Evolutionary conservation across 2,888 invertebrate genomes (phyloP).

Genomic region (Odontocerum albicorne): DNA sequence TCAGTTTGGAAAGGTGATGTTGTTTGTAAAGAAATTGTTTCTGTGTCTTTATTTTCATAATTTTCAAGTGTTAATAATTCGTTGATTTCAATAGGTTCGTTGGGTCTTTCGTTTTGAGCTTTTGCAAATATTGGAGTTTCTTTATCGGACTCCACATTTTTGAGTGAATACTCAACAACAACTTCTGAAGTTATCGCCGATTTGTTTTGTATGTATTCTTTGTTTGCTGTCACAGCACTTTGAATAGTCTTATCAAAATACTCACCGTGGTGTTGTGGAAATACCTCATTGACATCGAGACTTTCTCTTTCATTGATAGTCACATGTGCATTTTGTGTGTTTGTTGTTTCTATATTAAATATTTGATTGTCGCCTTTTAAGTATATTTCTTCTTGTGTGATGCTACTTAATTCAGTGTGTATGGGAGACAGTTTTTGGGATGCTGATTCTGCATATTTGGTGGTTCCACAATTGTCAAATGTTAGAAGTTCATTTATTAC

Average conservation of each 20-base stretch:
- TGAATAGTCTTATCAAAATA: conserved; percentile 14
- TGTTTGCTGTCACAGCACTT: conserved; percentile 14
- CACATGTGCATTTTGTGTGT: conserved; percentile 37
- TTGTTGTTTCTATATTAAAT: conserved; percentile 35
- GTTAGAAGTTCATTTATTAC: conserved; percentile 1
- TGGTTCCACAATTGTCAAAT: not conserved
- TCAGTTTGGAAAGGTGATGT: conserved; percentile 24
- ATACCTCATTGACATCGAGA: conserved; percentile 43
- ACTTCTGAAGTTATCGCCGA: conserved; percentile 25
- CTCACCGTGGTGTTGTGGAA: conserved; percentile 23
- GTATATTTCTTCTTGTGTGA: conserved; percentile 40
- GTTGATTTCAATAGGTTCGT: conserved; percentile 28
- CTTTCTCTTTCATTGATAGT: conserved; percentile 41
- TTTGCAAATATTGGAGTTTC: conserved; percentile 20
- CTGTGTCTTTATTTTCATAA: conserved; percentile 1
- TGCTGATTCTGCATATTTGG: not conserved
- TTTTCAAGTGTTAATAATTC: conserved; percentile 22
- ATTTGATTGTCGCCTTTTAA: conserved; percentile 33
- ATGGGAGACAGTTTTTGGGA: not conserved
- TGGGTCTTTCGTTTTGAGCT: conserved; percentile 23
- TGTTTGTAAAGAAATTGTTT: not conserved
- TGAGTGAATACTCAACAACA: conserved; percentile 22
- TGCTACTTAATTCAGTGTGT: conserved; percentile 38
- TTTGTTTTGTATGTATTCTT: conserved; percentile 28
- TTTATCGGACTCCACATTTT: conserved; percentile 11